Evolutionary conservation across 2,113 vertebrate species (phyloP).

Genomic region (Acrocephalus arundinaceus): DNA sequence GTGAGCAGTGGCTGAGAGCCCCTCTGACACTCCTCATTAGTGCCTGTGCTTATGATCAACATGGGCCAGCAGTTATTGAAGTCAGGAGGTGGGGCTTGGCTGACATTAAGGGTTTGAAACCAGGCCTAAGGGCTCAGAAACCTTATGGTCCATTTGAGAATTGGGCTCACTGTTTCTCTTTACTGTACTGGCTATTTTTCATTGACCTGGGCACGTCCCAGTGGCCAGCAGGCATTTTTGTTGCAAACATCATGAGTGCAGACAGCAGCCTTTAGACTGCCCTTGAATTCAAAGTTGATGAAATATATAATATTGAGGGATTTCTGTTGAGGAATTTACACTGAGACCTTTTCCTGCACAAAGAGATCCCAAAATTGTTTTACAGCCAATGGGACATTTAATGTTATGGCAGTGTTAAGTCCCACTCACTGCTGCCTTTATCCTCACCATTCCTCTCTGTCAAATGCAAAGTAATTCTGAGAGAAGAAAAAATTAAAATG

Average conservation of each 20-base stretch:
- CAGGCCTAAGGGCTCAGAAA: not conserved
- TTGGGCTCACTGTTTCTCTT: not conserved
- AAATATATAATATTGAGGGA: not conserved
- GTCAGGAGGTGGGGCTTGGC: not conserved
- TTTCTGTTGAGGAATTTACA: not conserved
- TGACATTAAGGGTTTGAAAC: not conserved
- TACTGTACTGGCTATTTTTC: not conserved
- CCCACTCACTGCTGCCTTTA: accelerated
- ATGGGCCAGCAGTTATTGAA: not conserved
- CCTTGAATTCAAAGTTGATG: not conserved
- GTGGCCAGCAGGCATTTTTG: not conserved
- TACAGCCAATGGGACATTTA: not conserved
- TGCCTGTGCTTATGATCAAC: not conserved
- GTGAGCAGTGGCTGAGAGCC: not conserved
- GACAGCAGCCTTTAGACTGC: not conserved
- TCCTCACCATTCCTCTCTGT: not conserved
- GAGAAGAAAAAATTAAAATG: not conserved
- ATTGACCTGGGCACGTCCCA: not conserved
- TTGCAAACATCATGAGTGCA: not conserved
- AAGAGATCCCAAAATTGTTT: not conserved
- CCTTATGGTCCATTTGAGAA: not conserved
- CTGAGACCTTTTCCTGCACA: not conserved
- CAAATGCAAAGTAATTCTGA: not conserved
- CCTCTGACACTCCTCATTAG: not conserved
- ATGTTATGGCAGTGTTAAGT: not conserved